Base-by-base conservation (phyloP, 2,113 vertebrate species). In the Vulpes vulpes region DNA sequence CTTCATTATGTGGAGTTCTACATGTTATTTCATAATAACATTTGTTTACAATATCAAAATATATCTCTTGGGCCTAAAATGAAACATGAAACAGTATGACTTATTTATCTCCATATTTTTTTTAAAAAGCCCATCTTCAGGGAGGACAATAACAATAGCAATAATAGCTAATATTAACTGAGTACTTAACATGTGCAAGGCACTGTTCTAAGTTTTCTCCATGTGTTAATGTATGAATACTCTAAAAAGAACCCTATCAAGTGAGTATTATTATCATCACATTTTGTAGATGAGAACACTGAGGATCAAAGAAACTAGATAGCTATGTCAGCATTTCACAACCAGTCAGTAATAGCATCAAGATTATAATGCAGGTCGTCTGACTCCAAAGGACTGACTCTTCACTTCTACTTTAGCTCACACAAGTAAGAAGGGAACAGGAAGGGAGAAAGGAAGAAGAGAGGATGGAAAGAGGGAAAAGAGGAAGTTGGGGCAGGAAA, bases 21-120 rank as follows among this genome's bases (percentile, higher is more conserved):
- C 53, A 35, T 85, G 19, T 85, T 86, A 74, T 80, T 95, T 35
- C 20, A 80, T 43, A 80, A 74, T 53, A 80, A 84, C 5, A 62
- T 65, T n/a, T 53, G 11, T 64, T 94, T 96, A 55, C 1, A 87
- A 73, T 90, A 89, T 25, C 11, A 78, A 95, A 96, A 60, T 30
- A 88, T n/a, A 84, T 55, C 35, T 94, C 27, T 32, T 55, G 64
- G 30, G 1, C 73, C 49, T 85, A 81, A 96, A 93, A 82, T 84
- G 55, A 84, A 92, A 49, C 5, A 78, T 86, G 7, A 81, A 85
- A 38, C 1, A 84, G 25, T 49, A 67, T 59, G 71, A 65, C 38
- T 71, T 91, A 16, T 80, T 95, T 82, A 4, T 83, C 30, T 89
- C 1, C 20, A 25, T 32, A 78, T 82, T 84, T 74, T 74, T 94